phyloP scores from a whole-genome alignment of 1,140 invertebrate genomes.

The Metopolophium dirhodum region DNA sequence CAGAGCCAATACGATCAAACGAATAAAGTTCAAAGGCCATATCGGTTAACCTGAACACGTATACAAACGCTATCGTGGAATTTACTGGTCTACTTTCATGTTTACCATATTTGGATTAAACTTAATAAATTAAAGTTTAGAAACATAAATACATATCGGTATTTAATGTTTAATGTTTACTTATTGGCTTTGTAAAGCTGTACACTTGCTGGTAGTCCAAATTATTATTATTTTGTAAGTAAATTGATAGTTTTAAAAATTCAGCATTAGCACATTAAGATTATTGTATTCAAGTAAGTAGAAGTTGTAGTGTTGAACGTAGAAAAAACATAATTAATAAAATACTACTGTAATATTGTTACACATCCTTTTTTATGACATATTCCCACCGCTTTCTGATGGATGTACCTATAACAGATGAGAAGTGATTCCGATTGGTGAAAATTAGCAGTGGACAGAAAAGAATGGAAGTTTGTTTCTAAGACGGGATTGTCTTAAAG shows the following conservation, averaged over 20 bases:
- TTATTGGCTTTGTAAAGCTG: not conserved
- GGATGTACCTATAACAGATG: no score
- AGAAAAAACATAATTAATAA: not conserved
- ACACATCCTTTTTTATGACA: no score
- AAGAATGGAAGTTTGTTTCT: no score
- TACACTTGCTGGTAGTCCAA: not conserved
- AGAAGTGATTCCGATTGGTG: no score
- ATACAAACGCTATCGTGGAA: not conserved
- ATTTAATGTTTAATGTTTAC: not conserved
- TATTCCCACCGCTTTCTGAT: no score
- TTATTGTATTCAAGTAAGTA: not conserved
- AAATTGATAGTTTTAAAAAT: not conserved
- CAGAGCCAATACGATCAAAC: not conserved
- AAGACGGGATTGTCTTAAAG: no score
- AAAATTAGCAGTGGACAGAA: no score
- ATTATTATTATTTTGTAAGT: not conserved
- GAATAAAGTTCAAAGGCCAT: slow-evolving; percentile 7
- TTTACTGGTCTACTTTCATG: not conserved
- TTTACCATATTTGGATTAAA: not conserved
- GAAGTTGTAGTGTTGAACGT: not conserved
- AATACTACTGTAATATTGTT: no score
- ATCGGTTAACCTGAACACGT: not conserved
- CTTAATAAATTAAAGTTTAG: not conserved
- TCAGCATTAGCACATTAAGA: not conserved
- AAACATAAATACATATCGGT: not conserved